Conservation (phyloP, 2,888 invertebrate genomes). For the Drosophila cognata region DNA sequence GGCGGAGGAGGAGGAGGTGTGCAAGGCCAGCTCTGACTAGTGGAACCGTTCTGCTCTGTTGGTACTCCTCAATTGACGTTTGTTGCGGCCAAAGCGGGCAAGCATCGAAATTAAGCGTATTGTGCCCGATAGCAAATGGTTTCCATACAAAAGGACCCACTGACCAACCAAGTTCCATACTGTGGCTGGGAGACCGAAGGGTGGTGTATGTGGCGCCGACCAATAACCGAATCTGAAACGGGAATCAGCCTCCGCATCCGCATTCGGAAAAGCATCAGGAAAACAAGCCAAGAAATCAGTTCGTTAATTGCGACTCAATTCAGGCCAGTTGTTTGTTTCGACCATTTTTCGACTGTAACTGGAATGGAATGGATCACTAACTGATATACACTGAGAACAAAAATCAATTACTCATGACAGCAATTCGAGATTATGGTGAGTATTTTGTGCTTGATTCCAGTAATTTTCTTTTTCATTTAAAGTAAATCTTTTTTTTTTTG, state of each 20-base stretch:
- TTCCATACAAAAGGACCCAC: constrained; percentile 28
- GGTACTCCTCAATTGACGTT: constrained; percentile 41
- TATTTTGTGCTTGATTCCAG: neutral
- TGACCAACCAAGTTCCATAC: constrained; percentile 14
- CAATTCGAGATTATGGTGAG: neutral
- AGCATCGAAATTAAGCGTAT: constrained; percentile 47
- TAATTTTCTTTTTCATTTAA: neutral
- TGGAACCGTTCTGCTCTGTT: constrained; percentile 3
- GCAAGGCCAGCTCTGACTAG: neutral
- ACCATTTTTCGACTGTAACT: neutral
- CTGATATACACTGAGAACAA: neutral
- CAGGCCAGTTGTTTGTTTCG: constrained; percentile 22
- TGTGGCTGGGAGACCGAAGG: neutral
- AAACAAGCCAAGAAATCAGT: constrained; percentile 52
- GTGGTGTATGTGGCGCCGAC: neutral
- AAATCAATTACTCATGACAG: neutral
- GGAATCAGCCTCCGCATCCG: constrained; percentile 4
- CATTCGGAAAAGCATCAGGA: constrained; percentile 8
- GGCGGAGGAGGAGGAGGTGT: neutral
- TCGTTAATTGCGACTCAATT: constrained; percentile 43
- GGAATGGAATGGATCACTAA: neutral
- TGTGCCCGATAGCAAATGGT: constrained; percentile 38
- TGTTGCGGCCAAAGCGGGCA: constrained; percentile 38
- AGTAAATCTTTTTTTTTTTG: neutral
- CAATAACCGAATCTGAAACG: neutral